phyloP scores from a whole-genome alignment of 2,113 vertebrate genomes.

The Atractosteus spatula region DNA sequence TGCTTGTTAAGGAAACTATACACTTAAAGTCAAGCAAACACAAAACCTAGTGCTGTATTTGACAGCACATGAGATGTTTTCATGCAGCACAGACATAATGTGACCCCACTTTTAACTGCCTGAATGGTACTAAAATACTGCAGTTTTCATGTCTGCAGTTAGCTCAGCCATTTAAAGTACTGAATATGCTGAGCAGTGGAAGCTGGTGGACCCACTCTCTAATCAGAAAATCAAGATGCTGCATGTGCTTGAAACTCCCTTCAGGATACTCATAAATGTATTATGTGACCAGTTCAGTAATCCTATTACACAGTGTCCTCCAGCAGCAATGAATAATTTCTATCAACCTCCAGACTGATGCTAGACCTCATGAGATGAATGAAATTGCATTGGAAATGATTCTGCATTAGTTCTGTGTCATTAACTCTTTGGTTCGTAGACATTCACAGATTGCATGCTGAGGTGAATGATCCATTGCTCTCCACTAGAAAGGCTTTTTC shows the following conservation, averaged over 20 bases:
- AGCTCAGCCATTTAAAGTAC: no score
- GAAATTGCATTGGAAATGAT: constrained; percentile 2
- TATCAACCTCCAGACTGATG: constrained; percentile 1
- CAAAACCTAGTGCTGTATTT: no score
- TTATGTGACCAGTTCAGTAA: constrained; percentile 37
- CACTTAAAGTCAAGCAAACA: no score
- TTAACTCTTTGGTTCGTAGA: constrained; percentile 16
- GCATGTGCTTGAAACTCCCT: constrained; percentile 14
- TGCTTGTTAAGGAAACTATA: no score
- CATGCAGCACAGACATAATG: no score
- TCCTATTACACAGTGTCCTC: constrained; percentile 37
- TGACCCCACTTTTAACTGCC: no score
- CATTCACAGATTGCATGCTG: background rate
- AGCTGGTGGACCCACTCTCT: background rate
- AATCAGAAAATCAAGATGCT: background rate
- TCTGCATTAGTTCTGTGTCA: constrained; percentile 15
- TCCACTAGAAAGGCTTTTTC: no score
- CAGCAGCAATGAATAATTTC: constrained; percentile 6
- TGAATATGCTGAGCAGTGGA: background rate
- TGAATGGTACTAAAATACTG: no score
- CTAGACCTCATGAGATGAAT: constrained; percentile 1
- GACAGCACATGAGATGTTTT: no score
- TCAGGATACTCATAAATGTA: constrained; percentile 21
- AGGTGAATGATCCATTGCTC: constrained; percentile 1
- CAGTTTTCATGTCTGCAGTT: no score